Conservation (phyloP, 2,888 invertebrate species). For the Nomada ferruginata region DNA sequence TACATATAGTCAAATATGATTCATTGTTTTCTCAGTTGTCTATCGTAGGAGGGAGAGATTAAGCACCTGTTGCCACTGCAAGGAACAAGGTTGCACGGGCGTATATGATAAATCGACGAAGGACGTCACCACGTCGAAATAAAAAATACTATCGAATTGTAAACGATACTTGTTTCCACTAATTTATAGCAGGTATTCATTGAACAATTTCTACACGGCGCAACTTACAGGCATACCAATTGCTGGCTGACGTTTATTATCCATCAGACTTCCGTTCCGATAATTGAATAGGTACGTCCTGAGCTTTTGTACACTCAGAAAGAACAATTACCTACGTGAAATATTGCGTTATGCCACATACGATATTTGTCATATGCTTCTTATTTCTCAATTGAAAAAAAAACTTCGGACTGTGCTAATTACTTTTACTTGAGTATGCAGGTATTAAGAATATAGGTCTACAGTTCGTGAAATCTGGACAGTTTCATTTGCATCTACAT, state of each 20-base stretch:
- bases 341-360: neutral
- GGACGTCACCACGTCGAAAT: neutral
- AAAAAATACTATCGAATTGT: neutral
- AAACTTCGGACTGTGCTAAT: neutral
- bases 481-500: no score
- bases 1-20: no score
- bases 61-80: constrained; percentile 40
- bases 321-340: neutral
- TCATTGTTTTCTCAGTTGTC: neutral
- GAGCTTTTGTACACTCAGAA: neutral
- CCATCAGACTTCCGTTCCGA: neutral
- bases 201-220: neutral
- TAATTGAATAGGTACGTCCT: neutral
- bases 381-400: neutral
- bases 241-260: constrained; percentile 14
- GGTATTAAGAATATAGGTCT: no score
- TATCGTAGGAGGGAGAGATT: neutral
- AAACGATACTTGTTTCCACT: no score
- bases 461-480: no score
- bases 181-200: neutral
- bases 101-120: neutral
- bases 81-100: neutral
- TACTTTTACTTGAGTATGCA: no score
- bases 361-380: neutral
- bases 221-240: neutral